Evolutionary conservation across 2,113 vertebrate genomes (phyloP).

Genomic region (Trachemys scripta): DNA sequence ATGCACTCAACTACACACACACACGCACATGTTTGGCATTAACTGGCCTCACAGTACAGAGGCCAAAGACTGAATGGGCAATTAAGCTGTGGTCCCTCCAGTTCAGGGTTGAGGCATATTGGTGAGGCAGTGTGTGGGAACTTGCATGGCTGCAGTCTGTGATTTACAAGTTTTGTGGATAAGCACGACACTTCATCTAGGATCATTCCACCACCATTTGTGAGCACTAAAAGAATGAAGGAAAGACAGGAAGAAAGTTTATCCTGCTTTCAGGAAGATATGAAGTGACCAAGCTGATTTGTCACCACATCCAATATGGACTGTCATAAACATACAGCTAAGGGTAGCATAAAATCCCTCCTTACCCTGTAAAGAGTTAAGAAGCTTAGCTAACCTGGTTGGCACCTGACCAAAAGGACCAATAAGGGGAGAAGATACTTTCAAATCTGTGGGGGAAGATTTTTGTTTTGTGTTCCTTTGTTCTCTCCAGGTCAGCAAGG

Average conservation of each 20-base stretch:
- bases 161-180: background rate
- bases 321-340: no score
- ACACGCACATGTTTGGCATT: background rate
- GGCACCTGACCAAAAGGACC: no score
- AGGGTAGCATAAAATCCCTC: no score
- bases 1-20: background rate
- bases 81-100: background rate
- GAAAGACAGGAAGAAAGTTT: background rate
- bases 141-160: background rate
- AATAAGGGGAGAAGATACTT: no score
- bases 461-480: no score
- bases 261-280: background rate
- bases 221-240: background rate
- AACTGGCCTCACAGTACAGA: background rate
- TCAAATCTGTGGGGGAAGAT: no score
- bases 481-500: no score
- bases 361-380: no score
- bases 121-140: background rate
- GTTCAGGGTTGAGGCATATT: background rate
- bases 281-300: background rate
- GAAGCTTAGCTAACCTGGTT: no score
- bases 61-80: background rate
- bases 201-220: background rate
- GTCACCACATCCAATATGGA: no score
- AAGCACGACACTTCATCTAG: background rate